Evolutionary conservation across 2,797 vertebrate species (phyloP).

Genomic region (Aulostomus chinensis): DNA sequence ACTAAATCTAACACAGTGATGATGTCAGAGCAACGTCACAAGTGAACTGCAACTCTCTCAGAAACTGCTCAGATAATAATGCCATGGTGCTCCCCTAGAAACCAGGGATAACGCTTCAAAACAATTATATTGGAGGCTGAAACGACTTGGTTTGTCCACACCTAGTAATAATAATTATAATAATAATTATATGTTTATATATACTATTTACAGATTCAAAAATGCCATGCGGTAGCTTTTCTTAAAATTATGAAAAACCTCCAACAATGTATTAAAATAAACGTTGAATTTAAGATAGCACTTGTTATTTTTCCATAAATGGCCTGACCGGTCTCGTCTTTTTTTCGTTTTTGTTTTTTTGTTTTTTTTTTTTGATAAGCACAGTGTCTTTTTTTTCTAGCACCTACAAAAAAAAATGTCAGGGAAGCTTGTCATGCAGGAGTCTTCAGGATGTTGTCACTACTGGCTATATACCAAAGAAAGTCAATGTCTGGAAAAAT

Average conservation of each 20-base stretch:
- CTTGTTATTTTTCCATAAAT: slow-evolving; percentile 91
- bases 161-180: slow-evolving; percentile 92
- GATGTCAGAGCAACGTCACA: slow-evolving; percentile 70
- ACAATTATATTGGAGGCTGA: slow-evolving; percentile 85
- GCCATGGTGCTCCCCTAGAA: slow-evolving; percentile 90
- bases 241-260: slow-evolving; percentile 96
- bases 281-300: slow-evolving; percentile 97
- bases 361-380: slow-evolving; percentile 81
- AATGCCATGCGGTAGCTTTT: slow-evolving; percentile 95
- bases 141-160: slow-evolving; percentile 94
- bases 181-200: slow-evolving; percentile 89
- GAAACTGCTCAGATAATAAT: slow-evolving; percentile 84
- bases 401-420: slow-evolving; percentile 88
- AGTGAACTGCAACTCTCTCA: slow-evolving; percentile 78
- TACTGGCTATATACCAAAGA: slow-evolving; percentile 89
- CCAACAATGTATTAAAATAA: slow-evolving; percentile 99
- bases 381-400: slow-evolving; percentile 93
- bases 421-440: slow-evolving; percentile 94
- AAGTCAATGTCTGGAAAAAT: slow-evolving; percentile 86
- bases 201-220: slow-evolving; percentile 99
- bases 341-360: slow-evolving; percentile 57
- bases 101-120: slow-evolving; percentile 93
- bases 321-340: slow-evolving; percentile 81
- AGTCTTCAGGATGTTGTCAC: slow-evolving; percentile 92
- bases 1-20: slow-evolving; percentile 72